A percentile compares a stretch with the other conserved stretches of the same genome.
Evolutionary conservation across 1,140 invertebrate species (phyloP).

Genomic region (honey bee (Apis mellifera)): DNA sequence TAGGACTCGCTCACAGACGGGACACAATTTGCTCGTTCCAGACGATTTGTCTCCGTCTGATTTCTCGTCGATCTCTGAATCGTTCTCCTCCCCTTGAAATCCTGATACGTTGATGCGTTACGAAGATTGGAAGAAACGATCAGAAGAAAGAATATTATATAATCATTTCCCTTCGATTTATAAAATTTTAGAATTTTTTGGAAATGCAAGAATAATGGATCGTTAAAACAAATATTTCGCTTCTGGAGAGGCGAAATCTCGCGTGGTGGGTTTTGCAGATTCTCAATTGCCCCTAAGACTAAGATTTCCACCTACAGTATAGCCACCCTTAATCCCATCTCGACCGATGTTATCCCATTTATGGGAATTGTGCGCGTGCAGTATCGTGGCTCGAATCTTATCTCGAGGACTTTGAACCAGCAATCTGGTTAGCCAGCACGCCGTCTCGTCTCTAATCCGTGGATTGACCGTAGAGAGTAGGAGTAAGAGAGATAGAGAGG

Average conservation of each 20-base stretch:
- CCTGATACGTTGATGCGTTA: too few relatives aligned
- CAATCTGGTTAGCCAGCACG: conserved; percentile 68
- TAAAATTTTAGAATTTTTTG: too few relatives aligned
- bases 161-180: too few relatives aligned
- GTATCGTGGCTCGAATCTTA: conserved; percentile 53
- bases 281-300: background rate
- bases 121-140: too few relatives aligned
- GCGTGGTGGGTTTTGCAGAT: too few relatives aligned
- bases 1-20: background rate
- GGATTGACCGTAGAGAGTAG: conserved; percentile 54
- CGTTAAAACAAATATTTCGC: too few relatives aligned
- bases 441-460: conserved; percentile 53
- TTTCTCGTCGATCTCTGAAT: background rate
- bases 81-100: too few relatives aligned
- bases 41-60: conserved; percentile 32
- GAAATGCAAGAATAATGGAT: background rate
- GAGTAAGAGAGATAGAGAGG: too few relatives aligned
- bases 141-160: too few relatives aligned
- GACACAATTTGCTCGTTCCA: too few relatives aligned
- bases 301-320: background rate
- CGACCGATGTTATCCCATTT: conserved; percentile 44
- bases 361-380: conserved; percentile 4
- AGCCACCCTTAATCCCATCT: conserved; percentile 11
- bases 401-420: conserved; percentile 64
- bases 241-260: too few relatives aligned